phyloP scores from a whole-genome alignment of 2,888 invertebrate species.

The Thumatha senex region DNA sequence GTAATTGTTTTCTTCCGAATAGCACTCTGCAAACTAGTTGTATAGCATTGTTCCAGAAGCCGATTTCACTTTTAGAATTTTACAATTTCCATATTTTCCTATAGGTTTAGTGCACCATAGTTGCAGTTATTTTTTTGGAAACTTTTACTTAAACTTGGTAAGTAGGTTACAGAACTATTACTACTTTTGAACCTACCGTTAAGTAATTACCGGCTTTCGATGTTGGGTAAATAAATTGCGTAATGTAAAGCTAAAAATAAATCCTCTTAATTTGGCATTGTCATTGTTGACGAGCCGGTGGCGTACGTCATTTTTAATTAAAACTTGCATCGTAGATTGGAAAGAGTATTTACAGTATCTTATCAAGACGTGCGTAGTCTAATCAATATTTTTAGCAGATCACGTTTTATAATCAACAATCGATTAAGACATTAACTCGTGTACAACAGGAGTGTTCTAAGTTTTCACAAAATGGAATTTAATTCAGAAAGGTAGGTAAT shows the following conservation, averaged over 20 bases:
- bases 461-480: conserved; percentile 7
- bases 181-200: conserved; percentile 7
- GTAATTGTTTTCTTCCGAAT: conserved; percentile 3
- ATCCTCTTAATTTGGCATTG: conserved; percentile 11
- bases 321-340: conserved; percentile 9
- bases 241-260: conserved; percentile 21
- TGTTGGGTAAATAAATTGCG: conserved; percentile 39
- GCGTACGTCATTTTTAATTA: conserved; percentile 34
- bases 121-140: conserved; percentile 17
- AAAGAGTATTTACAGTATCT: conserved; percentile 32
- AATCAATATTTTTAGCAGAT: conserved; percentile 18
- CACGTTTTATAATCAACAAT: conserved; percentile 17
- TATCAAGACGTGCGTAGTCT: conserved; percentile 17
- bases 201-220: conserved; percentile 29
- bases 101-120: conserved; percentile 27
- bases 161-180: conserved; percentile 20
- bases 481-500: conserved; percentile 1
- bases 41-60: conserved; percentile 19
- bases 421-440: conserved; percentile 2
- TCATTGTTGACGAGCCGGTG: conserved; percentile 26
- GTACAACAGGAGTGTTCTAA: not conserved
- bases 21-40: not conserved
- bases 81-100: conserved; percentile 24
- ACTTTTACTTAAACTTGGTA: conserved; percentile 20
- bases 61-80: conserved; percentile 20